These are phyloP conservation scores for western clawed frog (Xenopus tropicalis) DNA, from an alignment of 2,113 vertebrate genomes.

Conservation along the genomic window UCB_Xtro_10.0 CM004446.2:20204501-20205000, in stretches of 20 bases:
- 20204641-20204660: slow-evolving; percentile 10
- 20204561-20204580: too few species aligned
- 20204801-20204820: neutral
- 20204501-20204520: too few species aligned
- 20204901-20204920: neutral
- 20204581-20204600: too few species aligned
- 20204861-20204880: neutral
- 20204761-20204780: slow-evolving; percentile 13
- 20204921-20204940: neutral
- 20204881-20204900: neutral
- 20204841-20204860: neutral
- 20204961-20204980: neutral
- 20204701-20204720: slow-evolving; percentile 32
- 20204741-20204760: slow-evolving; percentile 7
- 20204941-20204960: neutral
- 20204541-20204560: too few species aligned
- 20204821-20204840: neutral
- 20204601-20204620: neutral
- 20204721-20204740: slow-evolving; percentile 22
- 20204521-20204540: too few species aligned
- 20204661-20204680: slow-evolving; percentile 28
- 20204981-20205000: too few species aligned
- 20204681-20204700: slow-evolving; percentile 7
- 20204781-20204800: slow-evolving; percentile 9
- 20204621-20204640: neutral